Base-by-base conservation (phyloP, 2,797 vertebrate genomes). In the Argya squamiceps region DNA sequence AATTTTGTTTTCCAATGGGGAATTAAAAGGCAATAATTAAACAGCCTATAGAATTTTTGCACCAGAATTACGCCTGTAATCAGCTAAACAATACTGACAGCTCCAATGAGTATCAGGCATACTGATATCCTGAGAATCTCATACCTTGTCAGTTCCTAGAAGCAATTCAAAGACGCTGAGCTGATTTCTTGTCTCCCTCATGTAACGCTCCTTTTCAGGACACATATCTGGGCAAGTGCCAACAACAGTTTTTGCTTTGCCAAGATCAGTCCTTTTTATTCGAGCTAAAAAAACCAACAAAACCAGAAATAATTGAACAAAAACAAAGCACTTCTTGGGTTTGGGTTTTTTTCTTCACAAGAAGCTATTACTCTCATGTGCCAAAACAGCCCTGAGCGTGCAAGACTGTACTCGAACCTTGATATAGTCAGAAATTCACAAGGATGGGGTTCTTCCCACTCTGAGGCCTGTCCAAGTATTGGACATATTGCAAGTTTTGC, bases 201-300 rank as follows among this genome's bases (percentile, higher is more conserved):
- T 99, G 96, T 99, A 99, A 44, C 99, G 98, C 80, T 99, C 99
- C 95, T 99, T 99, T 97, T 99, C 99, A 7, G 99, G 99, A 97
- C 99, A 99, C 99, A 99, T 99, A 95, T 99, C 99, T 2, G 98
- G 98, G 96, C 99, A 99, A 0, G 99, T 99, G 78, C 99, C 99
- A 59, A 99, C 98, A 89, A 99, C 99, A 37, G 99, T 99, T 94
- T 99, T 99, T 0, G 99, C 99, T 97, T 99, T 97, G 92, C 98
- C 98, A 96, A 99, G 96, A 81, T 99, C 99, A 0, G 99, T 99
- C 92, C 99, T 98, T 97, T 99, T 99, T 55, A 99, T 98, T 19
- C 99, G 98, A 87, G 98, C 99, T 99, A 62, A 84, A 92, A 17
- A 37, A 46, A 7, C 18, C 29, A 59, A 60, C 9, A 12, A 37